These are phyloP conservation scores for Meteorus colon DNA, from an alignment of 2,888 invertebrate genomes.

Conservation along the genomic window DNA sequence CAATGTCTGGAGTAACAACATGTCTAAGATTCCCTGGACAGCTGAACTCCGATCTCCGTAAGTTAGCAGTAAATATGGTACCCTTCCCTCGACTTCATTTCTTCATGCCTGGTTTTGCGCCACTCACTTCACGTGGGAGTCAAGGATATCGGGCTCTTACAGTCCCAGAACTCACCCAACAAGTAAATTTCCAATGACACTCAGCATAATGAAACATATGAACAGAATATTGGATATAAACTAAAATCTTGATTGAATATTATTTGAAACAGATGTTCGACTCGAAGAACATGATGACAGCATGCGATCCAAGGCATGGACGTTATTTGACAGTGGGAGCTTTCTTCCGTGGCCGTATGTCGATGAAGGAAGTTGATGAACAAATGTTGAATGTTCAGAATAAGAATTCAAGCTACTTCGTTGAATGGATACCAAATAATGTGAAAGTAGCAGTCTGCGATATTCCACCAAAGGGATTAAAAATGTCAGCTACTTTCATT, in stretches of 20 bases:
- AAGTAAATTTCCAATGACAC: constrained; percentile 63
- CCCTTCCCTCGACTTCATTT: constrained; percentile 93
- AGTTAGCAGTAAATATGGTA: constrained; percentile 97
- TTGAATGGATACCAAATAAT: constrained; percentile 87
- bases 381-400: constrained; percentile 82
- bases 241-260: constrained; percentile 2
- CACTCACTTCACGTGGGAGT: constrained; percentile 82
- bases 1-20: constrained; percentile 92
- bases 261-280: constrained; percentile 79
- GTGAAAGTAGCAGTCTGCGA: constrained; percentile 88
- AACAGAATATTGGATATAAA: constrained; percentile 6
- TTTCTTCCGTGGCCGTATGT: constrained; percentile 82
- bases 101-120: constrained; percentile 90
- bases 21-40: constrained; percentile 95
- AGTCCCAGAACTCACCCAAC: constrained; percentile 85
- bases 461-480: constrained; percentile 84
- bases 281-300: constrained; percentile 86
- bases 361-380: constrained; percentile 86
- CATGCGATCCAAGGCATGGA: constrained; percentile 83
- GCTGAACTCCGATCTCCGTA: constrained; percentile 92
- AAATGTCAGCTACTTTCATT: constrained; percentile 92
- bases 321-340: constrained; percentile 83
- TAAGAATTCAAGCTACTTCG: constrained; percentile 79
- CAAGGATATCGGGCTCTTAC: constrained; percentile 81
- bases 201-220: neutral